These are phyloP conservation scores for Orbicella faveolata DNA, from an alignment of 64 coral and sea anemone species.

Conservation along the genomic window DNA sequence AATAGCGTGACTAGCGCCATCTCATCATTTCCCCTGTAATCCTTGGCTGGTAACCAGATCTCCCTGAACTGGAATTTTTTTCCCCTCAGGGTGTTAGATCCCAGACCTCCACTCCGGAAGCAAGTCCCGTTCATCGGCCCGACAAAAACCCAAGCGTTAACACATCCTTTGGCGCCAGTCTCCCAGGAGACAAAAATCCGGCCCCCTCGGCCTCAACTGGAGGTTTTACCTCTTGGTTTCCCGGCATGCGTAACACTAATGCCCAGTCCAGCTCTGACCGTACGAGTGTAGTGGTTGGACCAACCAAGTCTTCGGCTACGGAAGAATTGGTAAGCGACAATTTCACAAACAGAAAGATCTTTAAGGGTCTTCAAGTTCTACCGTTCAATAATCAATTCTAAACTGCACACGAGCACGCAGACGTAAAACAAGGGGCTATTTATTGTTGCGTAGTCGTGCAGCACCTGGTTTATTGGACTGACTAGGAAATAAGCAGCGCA, in stretches of 20 bases:
- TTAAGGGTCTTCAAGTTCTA: too few species aligned
- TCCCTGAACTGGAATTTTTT: background rate
- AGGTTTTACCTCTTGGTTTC: conserved; percentile 94
- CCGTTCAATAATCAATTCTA: too few species aligned
- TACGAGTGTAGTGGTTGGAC: conserved; percentile 41
- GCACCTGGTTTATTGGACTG: too few species aligned
- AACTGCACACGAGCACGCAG: too few species aligned
- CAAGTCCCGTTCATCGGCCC: conserved; percentile 37
- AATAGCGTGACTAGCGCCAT: too few species aligned
- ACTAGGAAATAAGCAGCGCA: too few species aligned
- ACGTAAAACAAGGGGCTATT: too few species aligned
- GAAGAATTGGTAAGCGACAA: conserved; percentile 19
- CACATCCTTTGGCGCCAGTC: background rate
- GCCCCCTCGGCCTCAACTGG: conserved; percentile 42
- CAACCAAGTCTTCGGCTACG: conserved; percentile 21
- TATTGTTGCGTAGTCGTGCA: too few species aligned
- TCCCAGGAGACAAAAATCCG: conserved; percentile 54
- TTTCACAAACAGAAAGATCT: background rate
- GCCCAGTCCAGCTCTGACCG: conserved; percentile 13
- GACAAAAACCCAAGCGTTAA: background rate
- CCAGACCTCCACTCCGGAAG: conserved; percentile 56
- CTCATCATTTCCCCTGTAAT: too few species aligned
- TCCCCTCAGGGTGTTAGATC: conserved; percentile 43
- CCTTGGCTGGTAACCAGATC: background rate
- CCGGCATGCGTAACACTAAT: conserved; percentile 57